A percentile compares a stretch with the other conserved stretches of the same genome.
phyloP scores from a whole-genome alignment of 1,140 invertebrate species.

The Hylyphantes graminicola region DNA sequence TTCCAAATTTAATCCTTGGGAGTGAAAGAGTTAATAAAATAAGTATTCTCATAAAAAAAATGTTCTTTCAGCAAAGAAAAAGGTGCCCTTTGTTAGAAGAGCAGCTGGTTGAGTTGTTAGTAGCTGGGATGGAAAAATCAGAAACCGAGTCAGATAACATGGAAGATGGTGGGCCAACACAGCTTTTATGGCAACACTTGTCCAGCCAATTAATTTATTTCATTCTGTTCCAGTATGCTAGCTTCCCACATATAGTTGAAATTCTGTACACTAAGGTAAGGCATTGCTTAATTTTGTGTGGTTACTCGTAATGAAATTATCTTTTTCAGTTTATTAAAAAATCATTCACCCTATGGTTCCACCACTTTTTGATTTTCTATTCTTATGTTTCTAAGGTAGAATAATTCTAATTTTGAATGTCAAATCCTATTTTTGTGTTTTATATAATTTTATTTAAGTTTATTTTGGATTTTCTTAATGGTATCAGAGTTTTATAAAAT shows the following conservation, averaged over 20 bases:
- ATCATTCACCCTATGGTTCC: neutral
- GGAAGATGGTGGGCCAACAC: slow-evolving; percentile 55
- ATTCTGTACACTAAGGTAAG: slow-evolving; percentile 85
- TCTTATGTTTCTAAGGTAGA: too few relatives aligned
- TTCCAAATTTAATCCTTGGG: too few relatives aligned
- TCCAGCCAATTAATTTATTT: slow-evolving; percentile 97
- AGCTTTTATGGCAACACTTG: slow-evolving; percentile 83
- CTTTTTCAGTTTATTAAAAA: neutral
- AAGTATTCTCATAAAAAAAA: slow-evolving; percentile 10
- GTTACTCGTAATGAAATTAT: neutral
- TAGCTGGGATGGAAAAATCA: slow-evolving; percentile 90
- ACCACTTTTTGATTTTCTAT: too few relatives aligned
- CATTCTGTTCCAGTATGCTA: slow-evolving; percentile 92
- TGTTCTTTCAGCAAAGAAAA: slow-evolving; percentile 79
- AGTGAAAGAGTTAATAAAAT: too few relatives aligned
- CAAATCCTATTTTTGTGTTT: too few relatives aligned
- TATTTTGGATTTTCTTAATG: neutral
- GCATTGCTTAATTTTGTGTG: neutral
- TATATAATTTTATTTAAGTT: too few relatives aligned
- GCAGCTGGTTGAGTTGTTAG: slow-evolving; percentile 90
- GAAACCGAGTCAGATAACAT: slow-evolving; percentile 71
- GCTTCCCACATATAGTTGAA: slow-evolving; percentile 91
- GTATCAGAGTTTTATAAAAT: neutral
- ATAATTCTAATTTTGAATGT: too few relatives aligned
- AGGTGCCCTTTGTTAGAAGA: slow-evolving; percentile 91